Base-by-base conservation (phyloP, 1,140 invertebrate species). In the Cheumatopsyche charites region DNA sequence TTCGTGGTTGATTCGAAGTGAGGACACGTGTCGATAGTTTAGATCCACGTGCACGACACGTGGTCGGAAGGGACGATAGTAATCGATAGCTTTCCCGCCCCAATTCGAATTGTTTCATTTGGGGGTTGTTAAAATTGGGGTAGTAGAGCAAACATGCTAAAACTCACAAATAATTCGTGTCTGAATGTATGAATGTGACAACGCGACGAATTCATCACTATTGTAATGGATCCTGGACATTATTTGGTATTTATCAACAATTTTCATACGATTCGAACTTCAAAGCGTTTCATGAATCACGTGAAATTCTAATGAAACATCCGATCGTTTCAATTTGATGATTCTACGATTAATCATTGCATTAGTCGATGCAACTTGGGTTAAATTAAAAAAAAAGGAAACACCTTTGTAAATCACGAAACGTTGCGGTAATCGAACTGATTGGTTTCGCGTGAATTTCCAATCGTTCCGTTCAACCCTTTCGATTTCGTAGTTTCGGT, bases 11-110 rank as follows among this genome's bases (percentile, higher is more conserved):
- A 15, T 19, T 29, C 1, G 47, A 58, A 15, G 41, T n/a, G 47
- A 42, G 7, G 66, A 55, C 72, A 73, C 72, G 72, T 70, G 72
- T 42, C 52, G 13, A 17, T 43, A 25, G 52, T 72, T 52, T 43
- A 12, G 23, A 41, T n/a, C 58, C 71, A 69, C 71, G 71, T 73
- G 72, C 36, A 17, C n/a, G 19, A 67, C 72, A 73, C 72, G 67
- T 67, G 72, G 52, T 26, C 67, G 67, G 29, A 70, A 61, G 67
- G 42, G 42, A 66, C 43, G 29, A 41, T 43, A 25, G 63, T 26
- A 66, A 66, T 66, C 42, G 63, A 66, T 66, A 66, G 15, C 42
- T 47, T 21, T 17, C 15, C 19, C 12, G 41, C 43, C 63, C 63
- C 29, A 11, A 58, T 58, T 26, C 23, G 13, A 58, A 58, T 58